These are phyloP conservation scores for Columba guinea DNA, from an alignment of 2,797 vertebrate genomes.

Conservation along the genomic window DNA sequence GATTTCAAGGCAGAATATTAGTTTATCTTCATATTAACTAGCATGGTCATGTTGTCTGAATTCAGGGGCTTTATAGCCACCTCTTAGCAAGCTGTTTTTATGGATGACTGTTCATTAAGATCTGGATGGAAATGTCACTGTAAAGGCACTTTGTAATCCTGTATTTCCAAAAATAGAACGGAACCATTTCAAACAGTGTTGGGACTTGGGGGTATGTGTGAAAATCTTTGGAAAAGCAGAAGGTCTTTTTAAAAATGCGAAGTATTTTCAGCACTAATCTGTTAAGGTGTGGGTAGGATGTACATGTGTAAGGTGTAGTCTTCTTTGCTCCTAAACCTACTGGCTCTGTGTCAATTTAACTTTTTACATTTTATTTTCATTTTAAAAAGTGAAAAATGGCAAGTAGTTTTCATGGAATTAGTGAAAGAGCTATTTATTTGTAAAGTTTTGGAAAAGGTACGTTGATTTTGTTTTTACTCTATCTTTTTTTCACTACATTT, in stretches of 20 bases:
- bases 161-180: not conserved
- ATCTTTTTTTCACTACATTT: rapidly evolving
- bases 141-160: not conserved
- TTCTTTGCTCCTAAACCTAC: not conserved
- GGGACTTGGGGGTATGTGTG: not conserved
- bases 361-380: not conserved
- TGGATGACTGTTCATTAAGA: not conserved
- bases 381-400: not conserved
- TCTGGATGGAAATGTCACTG: not conserved
- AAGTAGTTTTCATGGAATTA: not conserved
- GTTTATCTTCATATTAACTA: not conserved
- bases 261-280: not conserved
- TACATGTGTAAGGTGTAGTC: rapidly evolving
- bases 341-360: rapidly evolving
- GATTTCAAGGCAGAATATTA: not conserved
- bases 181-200: not conserved
- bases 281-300: not conserved
- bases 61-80: not conserved
- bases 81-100: not conserved
- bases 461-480: not conserved
- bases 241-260: not conserved
- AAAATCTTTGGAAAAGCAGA: not conserved
- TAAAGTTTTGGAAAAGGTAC: not conserved
- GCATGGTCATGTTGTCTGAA: not conserved
- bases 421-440: not conserved